Evolutionary conservation across 2,113 vertebrate species (phyloP).

Genomic region (Lipophrys pholis): DNA sequence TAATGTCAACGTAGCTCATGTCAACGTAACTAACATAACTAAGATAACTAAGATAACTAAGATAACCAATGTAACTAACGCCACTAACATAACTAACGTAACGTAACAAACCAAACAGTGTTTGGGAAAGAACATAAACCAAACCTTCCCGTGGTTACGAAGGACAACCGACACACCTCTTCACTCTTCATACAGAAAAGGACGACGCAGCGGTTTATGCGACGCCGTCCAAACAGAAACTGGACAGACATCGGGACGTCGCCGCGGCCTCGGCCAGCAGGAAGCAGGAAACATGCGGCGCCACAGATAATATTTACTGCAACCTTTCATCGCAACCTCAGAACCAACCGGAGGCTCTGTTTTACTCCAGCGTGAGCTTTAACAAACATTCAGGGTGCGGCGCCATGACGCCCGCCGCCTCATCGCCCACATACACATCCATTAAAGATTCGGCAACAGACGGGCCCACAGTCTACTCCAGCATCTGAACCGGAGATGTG

Average conservation of each 20-base stretch:
- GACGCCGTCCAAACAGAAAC: background rate
- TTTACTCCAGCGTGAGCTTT: slow-evolving; percentile 59
- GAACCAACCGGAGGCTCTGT: slow-evolving; percentile 1
- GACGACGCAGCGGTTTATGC: background rate
- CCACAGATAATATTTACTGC: slow-evolving; percentile 3
- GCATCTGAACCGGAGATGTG: background rate
- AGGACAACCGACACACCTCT: background rate
- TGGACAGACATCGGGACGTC: background rate
- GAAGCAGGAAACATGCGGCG: background rate
- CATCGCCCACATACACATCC: slow-evolving; percentile 14
- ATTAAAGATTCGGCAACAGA: background rate
- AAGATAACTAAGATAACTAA: too few relatives aligned
- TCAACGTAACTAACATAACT: too few relatives aligned
- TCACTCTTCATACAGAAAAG: slow-evolving; percentile 31
- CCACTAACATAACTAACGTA: too few relatives aligned
- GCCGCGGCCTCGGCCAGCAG: background rate
- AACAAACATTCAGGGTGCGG: slow-evolving; percentile 4
- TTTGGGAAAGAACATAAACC: too few relatives aligned
- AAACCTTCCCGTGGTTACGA: too few relatives aligned
- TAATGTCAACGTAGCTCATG: too few relatives aligned
- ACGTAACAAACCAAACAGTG: too few relatives aligned
- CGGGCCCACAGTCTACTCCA: background rate
- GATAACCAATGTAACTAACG: too few relatives aligned
- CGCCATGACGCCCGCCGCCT: background rate
- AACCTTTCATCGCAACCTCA: slow-evolving; percentile 5